These are phyloP conservation scores for Endotricha flammealis DNA, from an alignment of 2,888 invertebrate genomes.

Conservation along the genomic window DNA sequence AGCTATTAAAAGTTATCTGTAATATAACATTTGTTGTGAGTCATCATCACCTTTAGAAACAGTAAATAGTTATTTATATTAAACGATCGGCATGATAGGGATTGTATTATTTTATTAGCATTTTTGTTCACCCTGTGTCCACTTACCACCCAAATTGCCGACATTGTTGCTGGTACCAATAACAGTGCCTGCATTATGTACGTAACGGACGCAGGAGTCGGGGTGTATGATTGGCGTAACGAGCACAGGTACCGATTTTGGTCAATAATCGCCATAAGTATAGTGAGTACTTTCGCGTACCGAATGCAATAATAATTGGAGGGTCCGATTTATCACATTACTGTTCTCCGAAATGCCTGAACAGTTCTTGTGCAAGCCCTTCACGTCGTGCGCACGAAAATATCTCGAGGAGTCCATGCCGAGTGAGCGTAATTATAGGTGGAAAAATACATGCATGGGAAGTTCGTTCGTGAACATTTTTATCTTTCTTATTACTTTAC, in stretches of 20 bases:
- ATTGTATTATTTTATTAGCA: too few relatives aligned
- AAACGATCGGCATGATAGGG: too few relatives aligned
- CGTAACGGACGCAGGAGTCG: constrained; percentile 14
- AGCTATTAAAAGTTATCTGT: too few relatives aligned
- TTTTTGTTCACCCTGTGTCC: too few relatives aligned
- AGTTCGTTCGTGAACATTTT: constrained; percentile 48
- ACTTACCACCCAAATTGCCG: too few relatives aligned
- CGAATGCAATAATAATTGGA: constrained; percentile 75
- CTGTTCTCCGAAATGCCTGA: constrained; percentile 72
- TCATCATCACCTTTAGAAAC: too few relatives aligned
- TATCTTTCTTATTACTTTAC: constrained; percentile 52
- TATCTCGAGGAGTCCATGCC: constrained; percentile 65
- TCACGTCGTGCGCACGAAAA: constrained; percentile 73
- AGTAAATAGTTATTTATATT: too few relatives aligned
- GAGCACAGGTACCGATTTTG: constrained; percentile 70
- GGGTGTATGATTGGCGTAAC: constrained; percentile 66
- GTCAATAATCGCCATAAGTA: constrained; percentile 73
- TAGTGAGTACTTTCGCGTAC: constrained; percentile 68
- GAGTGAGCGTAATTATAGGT: constrained; percentile 70
- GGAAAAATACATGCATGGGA: constrained; percentile 71
- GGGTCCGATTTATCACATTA: constrained; percentile 75
- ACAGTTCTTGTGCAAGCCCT: constrained; percentile 72
- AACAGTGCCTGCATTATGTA: constrained; percentile 7
- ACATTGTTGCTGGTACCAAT: too few relatives aligned
- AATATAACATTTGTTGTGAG: too few relatives aligned